Conservation (phyloP, 2,888 invertebrate genomes). For the Hemithea aestivaria region DNA sequence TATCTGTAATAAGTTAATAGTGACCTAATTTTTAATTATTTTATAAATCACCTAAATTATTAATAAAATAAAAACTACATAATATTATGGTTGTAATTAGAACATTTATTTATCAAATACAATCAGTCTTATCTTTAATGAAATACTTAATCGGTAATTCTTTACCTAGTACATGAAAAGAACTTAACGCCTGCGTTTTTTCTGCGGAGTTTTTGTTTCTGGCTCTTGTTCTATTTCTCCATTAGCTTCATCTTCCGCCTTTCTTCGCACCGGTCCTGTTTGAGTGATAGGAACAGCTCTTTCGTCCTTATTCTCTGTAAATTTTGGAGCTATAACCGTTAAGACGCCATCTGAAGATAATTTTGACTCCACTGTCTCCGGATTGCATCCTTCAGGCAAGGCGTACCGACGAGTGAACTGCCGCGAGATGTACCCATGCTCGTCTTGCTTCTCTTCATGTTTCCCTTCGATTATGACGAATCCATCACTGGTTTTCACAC, state of each 20-base stretch:
- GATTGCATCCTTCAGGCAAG: constrained; percentile 85
- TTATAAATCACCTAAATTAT: too few species aligned
- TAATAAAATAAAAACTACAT: too few species aligned
- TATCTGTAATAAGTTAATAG: too few species aligned
- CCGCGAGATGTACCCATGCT: constrained; percentile 85
- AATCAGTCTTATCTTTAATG: constrained; percentile 27
- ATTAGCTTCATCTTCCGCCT: constrained; percentile 48
- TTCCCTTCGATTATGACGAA: constrained; percentile 86
- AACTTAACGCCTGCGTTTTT: constrained; percentile 52
- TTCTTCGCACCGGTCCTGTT: constrained; percentile 79
- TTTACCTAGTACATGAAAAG: neutral
- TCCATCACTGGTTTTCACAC: constrained; percentile 85
- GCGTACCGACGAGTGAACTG: constrained; percentile 87
- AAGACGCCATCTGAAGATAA: constrained; percentile 88
- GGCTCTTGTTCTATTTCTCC: constrained; percentile 35
- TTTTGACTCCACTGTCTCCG: constrained; percentile 83
- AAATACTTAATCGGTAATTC: constrained; percentile 8
- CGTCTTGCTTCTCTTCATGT: constrained; percentile 87
- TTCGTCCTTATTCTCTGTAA: constrained; percentile 51
- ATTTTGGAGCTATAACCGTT: constrained; percentile 81
- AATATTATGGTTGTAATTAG: neutral
- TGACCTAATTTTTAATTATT: too few species aligned
- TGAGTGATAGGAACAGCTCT: constrained; percentile 80
- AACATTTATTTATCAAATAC: constrained; percentile 3
- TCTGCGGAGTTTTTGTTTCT: constrained; percentile 51